Percentiles rank a stretch among this genome's conserved stretches.
Conservation (phyloP, 2,113 vertebrate genomes). For the Stegastes partitus region DNA sequence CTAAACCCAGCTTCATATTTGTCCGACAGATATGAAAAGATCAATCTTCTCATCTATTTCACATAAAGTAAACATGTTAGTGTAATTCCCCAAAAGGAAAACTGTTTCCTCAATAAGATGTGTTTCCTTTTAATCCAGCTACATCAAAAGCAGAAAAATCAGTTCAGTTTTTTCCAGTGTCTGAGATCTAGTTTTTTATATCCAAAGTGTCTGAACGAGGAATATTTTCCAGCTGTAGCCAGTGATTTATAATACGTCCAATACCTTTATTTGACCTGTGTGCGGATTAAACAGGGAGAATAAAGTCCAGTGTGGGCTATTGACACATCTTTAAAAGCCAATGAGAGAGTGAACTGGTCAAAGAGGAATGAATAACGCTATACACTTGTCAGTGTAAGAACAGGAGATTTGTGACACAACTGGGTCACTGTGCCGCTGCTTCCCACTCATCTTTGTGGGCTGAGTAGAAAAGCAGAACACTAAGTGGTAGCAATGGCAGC, state of each 20-base stretch:
- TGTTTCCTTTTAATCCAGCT: no score
- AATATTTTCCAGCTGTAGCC: not conserved
- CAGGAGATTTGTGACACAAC: slow-evolving; percentile 44
- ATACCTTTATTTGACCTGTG: slow-evolving; percentile 15
- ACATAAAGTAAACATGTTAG: no score
- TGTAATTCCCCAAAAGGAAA: no score
- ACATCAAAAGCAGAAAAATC: no score
- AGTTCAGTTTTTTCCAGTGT: no score
- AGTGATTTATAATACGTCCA: not conserved
- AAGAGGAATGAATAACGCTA: slow-evolving; percentile 21
- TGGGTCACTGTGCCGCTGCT: slow-evolving; percentile 66
- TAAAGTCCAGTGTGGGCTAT: not conserved
- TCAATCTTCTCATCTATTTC: no score
- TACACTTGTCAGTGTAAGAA: slow-evolving; percentile 21
- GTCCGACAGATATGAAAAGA: no score
- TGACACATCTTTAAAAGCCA: slow-evolving; percentile 17
- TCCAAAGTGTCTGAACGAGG: not conserved
- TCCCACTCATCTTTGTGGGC: slow-evolving; percentile 37
- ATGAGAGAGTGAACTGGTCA: slow-evolving; percentile 21
- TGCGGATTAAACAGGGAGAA: not conserved
- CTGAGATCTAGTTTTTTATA: no score
- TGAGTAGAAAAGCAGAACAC: slow-evolving; percentile 54
- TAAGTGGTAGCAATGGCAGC: slow-evolving; percentile 43
- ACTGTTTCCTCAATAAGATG: no score
- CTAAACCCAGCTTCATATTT: no score